phyloP scores from a whole-genome alignment of 2,113 vertebrate species.

The Hippocampus abdominalis region DNA sequence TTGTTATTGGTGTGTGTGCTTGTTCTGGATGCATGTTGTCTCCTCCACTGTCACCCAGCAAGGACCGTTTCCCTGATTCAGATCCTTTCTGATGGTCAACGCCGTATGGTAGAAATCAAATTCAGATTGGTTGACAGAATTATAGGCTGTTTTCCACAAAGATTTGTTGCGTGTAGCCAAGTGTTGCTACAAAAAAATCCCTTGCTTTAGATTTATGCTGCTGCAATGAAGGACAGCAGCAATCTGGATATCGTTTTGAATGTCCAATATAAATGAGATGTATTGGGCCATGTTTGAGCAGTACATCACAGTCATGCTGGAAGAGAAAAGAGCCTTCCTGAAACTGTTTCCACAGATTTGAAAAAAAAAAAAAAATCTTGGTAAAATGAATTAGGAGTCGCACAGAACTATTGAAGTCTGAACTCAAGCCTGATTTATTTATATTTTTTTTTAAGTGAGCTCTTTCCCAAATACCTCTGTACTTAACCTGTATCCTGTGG shows the following conservation, averaged over 20 bases:
- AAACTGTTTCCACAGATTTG: not conserved
- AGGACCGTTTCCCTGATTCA: constrained; percentile 42
- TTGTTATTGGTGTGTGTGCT: constrained; percentile 59
- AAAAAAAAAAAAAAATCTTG: not conserved
- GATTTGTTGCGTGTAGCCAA: constrained; percentile 22
- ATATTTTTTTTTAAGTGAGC: not conserved
- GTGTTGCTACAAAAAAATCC: constrained; percentile 15
- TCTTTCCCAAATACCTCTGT: constrained; percentile 2
- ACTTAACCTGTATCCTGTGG: constrained; percentile 3
- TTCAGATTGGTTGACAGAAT: constrained; percentile 13
- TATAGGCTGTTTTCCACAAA: constrained; percentile 14
- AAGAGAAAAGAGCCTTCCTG: not conserved
- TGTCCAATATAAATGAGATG: not conserved
- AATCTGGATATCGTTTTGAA: constrained; percentile 17
- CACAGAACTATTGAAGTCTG: not conserved
- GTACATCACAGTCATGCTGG: not conserved
- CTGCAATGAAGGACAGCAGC: constrained; percentile 5
- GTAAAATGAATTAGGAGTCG: not conserved
- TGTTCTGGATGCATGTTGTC: constrained; percentile 54
- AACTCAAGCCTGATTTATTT: not conserved
- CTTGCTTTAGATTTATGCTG: not conserved
- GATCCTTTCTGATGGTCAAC: constrained; percentile 25
- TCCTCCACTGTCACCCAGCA: constrained; percentile 37
- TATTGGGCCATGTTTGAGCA: not conserved
- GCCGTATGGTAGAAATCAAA: constrained; percentile 17